phyloP scores from a whole-genome alignment of 2,113 vertebrate genomes.

The Mormyrus lacerda region DNA sequence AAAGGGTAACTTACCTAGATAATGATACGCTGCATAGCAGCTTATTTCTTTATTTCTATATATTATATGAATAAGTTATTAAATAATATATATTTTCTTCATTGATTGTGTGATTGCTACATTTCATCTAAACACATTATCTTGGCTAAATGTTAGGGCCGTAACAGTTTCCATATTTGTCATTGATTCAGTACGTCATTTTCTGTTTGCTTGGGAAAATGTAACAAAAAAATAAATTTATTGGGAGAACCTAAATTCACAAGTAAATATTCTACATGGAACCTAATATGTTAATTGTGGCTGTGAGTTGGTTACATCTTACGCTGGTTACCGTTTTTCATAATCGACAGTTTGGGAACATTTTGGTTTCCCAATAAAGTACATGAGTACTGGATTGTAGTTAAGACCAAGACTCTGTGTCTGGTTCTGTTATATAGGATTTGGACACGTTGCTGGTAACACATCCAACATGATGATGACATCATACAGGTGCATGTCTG shows the following conservation, averaged over 20 bases:
- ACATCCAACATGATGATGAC: neutral
- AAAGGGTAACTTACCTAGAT: neutral
- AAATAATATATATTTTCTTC: no score
- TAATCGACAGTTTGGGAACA: neutral
- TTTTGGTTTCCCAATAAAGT: neutral
- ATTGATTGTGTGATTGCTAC: neutral
- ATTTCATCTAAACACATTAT: neutral
- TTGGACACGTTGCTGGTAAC: neutral
- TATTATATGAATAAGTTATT: no score
- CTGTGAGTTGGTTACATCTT: neutral
- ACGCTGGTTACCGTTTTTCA: neutral
- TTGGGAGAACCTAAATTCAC: neutral
- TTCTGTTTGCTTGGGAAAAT: neutral
- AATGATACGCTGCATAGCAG: neutral
- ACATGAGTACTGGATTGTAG: neutral
- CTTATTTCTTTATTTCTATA: no score
- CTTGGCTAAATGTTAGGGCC: neutral
- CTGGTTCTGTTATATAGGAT: neutral
- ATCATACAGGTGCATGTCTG: neutral
- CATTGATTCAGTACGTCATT: neutral
- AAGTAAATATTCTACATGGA: neutral
- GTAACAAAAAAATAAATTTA: neutral
- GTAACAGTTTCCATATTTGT: neutral
- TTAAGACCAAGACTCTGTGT: neutral
- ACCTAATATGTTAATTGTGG: neutral